Base-by-base conservation (phyloP, 1,140 invertebrate genomes). In the Ooceraea biroi region DNA sequence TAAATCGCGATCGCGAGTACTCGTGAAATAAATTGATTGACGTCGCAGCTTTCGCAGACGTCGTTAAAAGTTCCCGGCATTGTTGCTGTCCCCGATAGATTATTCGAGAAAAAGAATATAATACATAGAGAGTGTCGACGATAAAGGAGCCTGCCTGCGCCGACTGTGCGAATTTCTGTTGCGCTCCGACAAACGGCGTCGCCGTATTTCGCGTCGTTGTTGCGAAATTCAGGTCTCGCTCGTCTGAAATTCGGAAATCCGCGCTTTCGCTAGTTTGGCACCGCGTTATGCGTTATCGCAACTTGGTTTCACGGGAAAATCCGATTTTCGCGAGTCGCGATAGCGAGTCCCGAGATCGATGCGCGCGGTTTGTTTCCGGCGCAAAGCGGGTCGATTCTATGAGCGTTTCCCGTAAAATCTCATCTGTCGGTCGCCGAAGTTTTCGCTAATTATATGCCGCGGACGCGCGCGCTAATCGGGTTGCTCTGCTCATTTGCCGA, bases 401-500 rank as follows among this genome's bases (percentile, higher is more conserved):
- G 74, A 11, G 3, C 30, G 30, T 41, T 41, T 5, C 19, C 65
- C 76, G 55, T 71, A 71, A 80, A 69, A 71, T 80, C 69, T 80
- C 27, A 77, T 77, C 65, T 19, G 41, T 50, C 25, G 57, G 69
- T 80, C 48, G 63, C 36, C 71, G 3, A 82, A 82, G 78, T 82
- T 74, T 74, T 82, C 78, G 71, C 71, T 61, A 74, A 82, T 82
- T 82, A 82, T 61, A 27, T 14, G 36, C 36, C 36, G 36, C 60
- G 60, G 55, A 68, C 78, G 57, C 25, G 60, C 69, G 27, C 58
- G 71, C 57, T 82, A 74, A 82, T 82, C 78, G 41, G 78, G 19
- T 82, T 61, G 55, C 57, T 11, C 30, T 19, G 69, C 68, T 74
- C 68, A 82, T 82, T 82, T 74, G 78, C 78, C 78, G 46, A 82